A percentile compares a stretch with the other conserved stretches of the same genome.
Conservation (phyloP, 2,888 invertebrate genomes). For the Andrena bicolor region DNA sequence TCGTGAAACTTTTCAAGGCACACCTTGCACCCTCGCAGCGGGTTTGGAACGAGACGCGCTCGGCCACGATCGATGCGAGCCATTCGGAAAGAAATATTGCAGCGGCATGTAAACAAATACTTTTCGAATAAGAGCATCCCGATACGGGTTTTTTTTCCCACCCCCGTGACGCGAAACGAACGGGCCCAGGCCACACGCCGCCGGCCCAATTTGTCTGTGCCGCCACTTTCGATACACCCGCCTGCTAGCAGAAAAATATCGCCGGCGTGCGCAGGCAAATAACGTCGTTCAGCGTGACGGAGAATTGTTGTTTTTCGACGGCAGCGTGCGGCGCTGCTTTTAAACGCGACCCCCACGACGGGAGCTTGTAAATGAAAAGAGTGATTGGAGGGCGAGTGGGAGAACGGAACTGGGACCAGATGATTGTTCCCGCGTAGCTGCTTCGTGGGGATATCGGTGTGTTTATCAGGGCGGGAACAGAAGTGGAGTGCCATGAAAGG, state of each 20-base stretch:
- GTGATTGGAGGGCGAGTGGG: slow-evolving; percentile 1
- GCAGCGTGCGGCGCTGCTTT: slow-evolving; percentile 9
- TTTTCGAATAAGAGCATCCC: slow-evolving; percentile 50
- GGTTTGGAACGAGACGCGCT: neutral
- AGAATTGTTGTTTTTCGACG: slow-evolving; percentile 42
- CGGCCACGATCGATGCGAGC: slow-evolving; percentile 37
- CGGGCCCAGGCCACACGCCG: slow-evolving; percentile 22
- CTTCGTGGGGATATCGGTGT: neutral
- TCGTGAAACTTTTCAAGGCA: slow-evolving; percentile 16
- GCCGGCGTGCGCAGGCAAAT: slow-evolving; percentile 42
- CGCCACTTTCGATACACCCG: slow-evolving; percentile 49
- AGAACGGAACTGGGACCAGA: slow-evolving; percentile 4
- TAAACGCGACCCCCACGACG: slow-evolving; percentile 5
- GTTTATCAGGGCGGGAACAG: neutral
- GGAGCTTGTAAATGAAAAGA: slow-evolving; percentile 13
- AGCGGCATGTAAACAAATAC: slow-evolving; percentile 60
- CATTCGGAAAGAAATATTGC: slow-evolving; percentile 56
- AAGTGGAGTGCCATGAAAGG: neutral
- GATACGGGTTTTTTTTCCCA: slow-evolving; percentile 36
- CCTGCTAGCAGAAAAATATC: slow-evolving; percentile 48
- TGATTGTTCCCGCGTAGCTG: neutral
- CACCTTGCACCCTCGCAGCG: neutral
- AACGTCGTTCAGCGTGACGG: slow-evolving; percentile 51
- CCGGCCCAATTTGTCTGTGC: slow-evolving; percentile 52
- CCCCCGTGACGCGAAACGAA: slow-evolving; percentile 14